Evolutionary conservation across 2,888 invertebrate genomes (phyloP).

Genomic region (Hydropsyche betteni): DNA sequence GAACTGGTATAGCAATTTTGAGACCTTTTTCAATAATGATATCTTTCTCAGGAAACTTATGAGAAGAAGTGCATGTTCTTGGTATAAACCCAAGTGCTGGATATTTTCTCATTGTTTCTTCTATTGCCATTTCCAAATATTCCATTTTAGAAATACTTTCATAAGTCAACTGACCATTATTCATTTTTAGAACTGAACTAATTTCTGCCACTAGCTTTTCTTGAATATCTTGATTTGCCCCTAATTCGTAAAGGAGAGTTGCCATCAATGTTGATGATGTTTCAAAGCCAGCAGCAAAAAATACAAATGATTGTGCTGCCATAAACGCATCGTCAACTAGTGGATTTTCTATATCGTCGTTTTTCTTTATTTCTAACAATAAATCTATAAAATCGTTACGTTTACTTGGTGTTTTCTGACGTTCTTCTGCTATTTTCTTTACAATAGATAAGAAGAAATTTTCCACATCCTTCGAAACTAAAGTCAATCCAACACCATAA

Average conservation of each 20-base stretch:
- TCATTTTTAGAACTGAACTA: constrained; percentile 54
- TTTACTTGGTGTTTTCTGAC: constrained; percentile 39
- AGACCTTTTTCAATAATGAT: constrained; percentile 57
- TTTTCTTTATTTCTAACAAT: constrained; percentile 44
- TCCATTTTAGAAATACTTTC: constrained; percentile 58
- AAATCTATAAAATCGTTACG: constrained; percentile 47
- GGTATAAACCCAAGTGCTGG: constrained; percentile 60
- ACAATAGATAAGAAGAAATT: constrained; percentile 51
- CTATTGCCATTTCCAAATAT: constrained; percentile 59
- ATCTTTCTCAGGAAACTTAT: constrained; percentile 58
- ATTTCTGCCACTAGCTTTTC: constrained; percentile 56
- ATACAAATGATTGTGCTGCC: constrained; percentile 60
- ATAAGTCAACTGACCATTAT: constrained; percentile 57
- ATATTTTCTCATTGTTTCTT: constrained; percentile 62
- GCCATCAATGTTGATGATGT: constrained; percentile 60
- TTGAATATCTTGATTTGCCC: constrained; percentile 58
- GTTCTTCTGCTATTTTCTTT: constrained; percentile 45
- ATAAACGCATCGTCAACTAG: constrained; percentile 57
- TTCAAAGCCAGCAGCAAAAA: constrained; percentile 62
- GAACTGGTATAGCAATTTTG: constrained; percentile 56
- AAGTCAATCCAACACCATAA: constrained; percentile 31
- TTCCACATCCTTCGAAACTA: constrained; percentile 52
- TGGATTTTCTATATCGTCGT: constrained; percentile 45
- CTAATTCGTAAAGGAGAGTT: constrained; percentile 58
- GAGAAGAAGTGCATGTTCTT: constrained; percentile 56